Percentiles rank a stretch among this genome's conserved stretches.
Evolutionary conservation across 2,113 vertebrate genomes (phyloP).

Genomic region (Cyphotilapia sp.): DNA sequence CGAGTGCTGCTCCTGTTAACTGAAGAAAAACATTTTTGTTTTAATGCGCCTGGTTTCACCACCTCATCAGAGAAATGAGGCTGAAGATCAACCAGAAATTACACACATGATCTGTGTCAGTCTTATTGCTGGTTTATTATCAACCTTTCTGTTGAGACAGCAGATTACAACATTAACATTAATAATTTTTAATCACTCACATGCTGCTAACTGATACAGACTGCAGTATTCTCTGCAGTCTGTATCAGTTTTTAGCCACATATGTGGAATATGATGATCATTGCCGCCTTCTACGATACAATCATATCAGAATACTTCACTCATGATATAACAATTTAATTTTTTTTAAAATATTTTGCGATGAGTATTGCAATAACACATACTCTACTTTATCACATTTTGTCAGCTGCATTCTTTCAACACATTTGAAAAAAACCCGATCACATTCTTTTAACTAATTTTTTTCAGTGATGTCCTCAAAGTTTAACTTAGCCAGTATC

Average conservation of each 20-base stretch:
- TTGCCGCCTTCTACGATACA: neutral
- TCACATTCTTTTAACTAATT: neutral
- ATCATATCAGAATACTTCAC: neutral
- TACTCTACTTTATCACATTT: neutral
- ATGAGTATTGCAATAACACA: neutral
- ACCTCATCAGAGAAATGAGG: neutral
- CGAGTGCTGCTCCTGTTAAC: neutral
- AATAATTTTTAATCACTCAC: fast-evolving
- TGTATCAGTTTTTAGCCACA: neutral
- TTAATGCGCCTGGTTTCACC: neutral
- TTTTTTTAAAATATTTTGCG: fast-evolving
- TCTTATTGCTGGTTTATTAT: neutral
- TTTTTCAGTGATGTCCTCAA: neutral
- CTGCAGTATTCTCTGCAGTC: neutral
- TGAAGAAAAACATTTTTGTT: neutral
- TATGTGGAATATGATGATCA: neutral
- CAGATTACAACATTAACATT: fast-evolving
- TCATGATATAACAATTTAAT: neutral
- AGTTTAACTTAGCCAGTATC: fast-evolving
- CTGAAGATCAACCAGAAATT: neutral
- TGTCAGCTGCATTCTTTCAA: neutral
- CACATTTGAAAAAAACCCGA: fast-evolving
- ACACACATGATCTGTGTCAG: neutral
- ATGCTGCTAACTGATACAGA: fast-evolving
- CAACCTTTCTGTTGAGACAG: neutral